Evolutionary conservation across 2,797 vertebrate species (phyloP).

Genomic region (Cheirogaleus major): DNA sequence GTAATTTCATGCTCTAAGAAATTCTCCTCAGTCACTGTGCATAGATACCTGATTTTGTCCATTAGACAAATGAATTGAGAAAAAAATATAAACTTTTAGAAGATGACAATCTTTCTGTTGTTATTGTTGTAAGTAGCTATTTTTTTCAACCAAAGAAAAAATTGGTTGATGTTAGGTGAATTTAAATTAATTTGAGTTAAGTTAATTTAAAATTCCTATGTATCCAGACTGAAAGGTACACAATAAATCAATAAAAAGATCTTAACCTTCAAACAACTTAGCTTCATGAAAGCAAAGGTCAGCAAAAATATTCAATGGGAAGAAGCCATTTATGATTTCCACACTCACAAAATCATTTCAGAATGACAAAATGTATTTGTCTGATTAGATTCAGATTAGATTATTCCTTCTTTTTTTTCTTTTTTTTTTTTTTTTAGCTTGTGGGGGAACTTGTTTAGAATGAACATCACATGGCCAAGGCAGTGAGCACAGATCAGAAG

Average conservation of each 20-base stretch:
- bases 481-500: background rate
- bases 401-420: too few species aligned
- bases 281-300: background rate
- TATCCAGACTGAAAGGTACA: background rate
- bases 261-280: background rate
- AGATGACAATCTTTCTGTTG: background rate
- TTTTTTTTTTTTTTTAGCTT: too few species aligned
- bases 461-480: background rate
- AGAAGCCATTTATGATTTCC: background rate
- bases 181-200: background rate
- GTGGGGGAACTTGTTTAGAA: background rate
- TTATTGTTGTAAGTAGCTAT: background rate
- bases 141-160: background rate
- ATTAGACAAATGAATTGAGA: conserved; percentile 35
- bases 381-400: background rate
- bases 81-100: conserved; percentile 45
- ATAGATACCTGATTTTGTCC: background rate
- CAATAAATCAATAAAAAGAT: background rate
- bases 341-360: background rate
- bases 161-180: too few species aligned
- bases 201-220: background rate
- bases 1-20: background rate
- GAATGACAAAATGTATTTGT: background rate
- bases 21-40: background rate
- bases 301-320: background rate